These are phyloP conservation scores for Drosophila busckii DNA, from an alignment of 1,140 invertebrate species.

Conservation along the genomic window DNA sequence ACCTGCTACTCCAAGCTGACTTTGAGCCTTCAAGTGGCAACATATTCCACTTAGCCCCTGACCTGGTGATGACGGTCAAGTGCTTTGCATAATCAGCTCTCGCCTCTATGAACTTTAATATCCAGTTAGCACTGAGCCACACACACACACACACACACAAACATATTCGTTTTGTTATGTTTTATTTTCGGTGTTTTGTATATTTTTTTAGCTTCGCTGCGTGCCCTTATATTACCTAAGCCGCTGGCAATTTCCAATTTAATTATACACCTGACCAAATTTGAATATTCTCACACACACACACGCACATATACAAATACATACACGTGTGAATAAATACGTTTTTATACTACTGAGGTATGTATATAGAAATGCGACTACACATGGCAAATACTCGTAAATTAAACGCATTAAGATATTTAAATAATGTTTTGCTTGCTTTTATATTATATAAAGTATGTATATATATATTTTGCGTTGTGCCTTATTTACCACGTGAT, in stretches of 20 bases:
- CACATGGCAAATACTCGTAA: constrained; percentile 57
- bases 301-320: background rate
- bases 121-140: constrained; percentile 37
- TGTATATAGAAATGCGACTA: constrained; percentile 6
- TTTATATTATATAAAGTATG: too few relatives aligned
- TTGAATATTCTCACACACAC: constrained; percentile 47
- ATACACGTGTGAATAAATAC: constrained; percentile 8
- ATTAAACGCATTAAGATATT: constrained; percentile 73
- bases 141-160: constrained; percentile 18
- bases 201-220: constrained; percentile 30
- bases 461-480: background rate
- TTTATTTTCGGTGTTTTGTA: background rate
- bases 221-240: constrained; percentile 38
- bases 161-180: constrained; percentile 19
- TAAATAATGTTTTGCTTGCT: constrained; percentile 49
- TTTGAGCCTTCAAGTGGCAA: too few relatives aligned
- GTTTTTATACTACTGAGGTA: constrained; percentile 8
- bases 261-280: constrained; percentile 69
- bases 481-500: constrained; percentile 56
- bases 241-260: constrained; percentile 47
- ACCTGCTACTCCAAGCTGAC: too few relatives aligned
- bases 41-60: too few relatives aligned
- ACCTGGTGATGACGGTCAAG: constrained; percentile 40
- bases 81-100: constrained; percentile 38
- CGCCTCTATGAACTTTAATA: constrained; percentile 20